Conservation (phyloP, 2,113 vertebrate genomes). For the Festucalex cinctus region DNA sequence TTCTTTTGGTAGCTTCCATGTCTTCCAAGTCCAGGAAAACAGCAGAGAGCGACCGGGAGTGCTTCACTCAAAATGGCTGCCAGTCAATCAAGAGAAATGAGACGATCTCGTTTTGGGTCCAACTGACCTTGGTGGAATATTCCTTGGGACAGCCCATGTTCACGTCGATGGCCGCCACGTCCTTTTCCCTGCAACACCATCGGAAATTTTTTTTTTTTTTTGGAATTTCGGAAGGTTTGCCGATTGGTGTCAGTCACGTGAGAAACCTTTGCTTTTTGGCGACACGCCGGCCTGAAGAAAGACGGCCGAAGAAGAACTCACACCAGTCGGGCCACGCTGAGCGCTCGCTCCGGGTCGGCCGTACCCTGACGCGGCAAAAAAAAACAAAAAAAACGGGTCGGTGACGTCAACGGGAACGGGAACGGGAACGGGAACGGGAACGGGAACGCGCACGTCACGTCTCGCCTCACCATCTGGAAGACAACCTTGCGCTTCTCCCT, state of each 20-base stretch:
- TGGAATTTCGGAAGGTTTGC: too few relatives aligned
- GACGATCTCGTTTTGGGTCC: too few relatives aligned
- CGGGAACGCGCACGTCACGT: neutral
- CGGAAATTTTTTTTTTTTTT: too few relatives aligned
- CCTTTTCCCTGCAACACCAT: constrained; percentile 77
- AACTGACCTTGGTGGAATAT: constrained; percentile 93
- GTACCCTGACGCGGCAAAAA: constrained; percentile 81
- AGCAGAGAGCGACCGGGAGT: too few relatives aligned
- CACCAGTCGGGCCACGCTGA: constrained; percentile 89
- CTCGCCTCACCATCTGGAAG: constrained; percentile 89
- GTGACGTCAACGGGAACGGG: neutral
- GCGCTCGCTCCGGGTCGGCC: constrained; percentile 86
- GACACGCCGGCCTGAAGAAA: too few relatives aligned
- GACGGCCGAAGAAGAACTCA: constrained; percentile 77
- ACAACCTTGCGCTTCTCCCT: constrained; percentile 80
- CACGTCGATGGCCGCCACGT: constrained; percentile 91
- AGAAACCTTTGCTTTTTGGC: too few relatives aligned
- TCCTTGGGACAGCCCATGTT: constrained; percentile 99
- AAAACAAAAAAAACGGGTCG: too few relatives aligned
- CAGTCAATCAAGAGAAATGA: too few relatives aligned
- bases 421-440: neutral
- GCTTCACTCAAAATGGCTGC: too few relatives aligned
- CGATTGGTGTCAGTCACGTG: too few relatives aligned
- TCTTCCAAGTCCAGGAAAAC: too few relatives aligned
- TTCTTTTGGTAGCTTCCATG: too few relatives aligned